Conservation (phyloP, 2,113 vertebrate genomes). For the Beaufortia kweichowensis region DNA sequence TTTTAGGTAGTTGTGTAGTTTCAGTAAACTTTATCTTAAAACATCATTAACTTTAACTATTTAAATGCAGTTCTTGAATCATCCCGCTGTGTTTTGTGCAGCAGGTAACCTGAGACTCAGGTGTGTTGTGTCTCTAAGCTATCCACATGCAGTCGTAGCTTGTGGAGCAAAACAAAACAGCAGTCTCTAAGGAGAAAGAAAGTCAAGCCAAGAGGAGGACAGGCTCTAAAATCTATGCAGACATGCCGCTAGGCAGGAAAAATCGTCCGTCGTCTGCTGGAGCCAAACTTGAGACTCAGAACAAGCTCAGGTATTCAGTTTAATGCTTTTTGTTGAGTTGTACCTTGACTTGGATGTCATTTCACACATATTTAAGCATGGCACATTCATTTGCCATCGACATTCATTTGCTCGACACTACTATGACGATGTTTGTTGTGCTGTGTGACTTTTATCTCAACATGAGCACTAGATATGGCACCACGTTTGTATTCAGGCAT, state of each 20-base stretch:
- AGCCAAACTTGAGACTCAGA: constrained; percentile 72
- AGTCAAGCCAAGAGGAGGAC: background rate
- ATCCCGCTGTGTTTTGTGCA: constrained; percentile 55
- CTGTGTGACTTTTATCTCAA: constrained; percentile 27
- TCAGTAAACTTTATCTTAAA: background rate
- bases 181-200: background rate
- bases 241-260: constrained; percentile 64
- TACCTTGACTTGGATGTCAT: background rate
- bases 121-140: constrained; percentile 39
- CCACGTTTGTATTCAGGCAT: constrained; percentile 13
- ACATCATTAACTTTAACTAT: background rate
- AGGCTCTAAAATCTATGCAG: constrained; percentile 25
- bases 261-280: constrained; percentile 69
- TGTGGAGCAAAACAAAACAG: constrained; percentile 34
- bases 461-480: background rate
- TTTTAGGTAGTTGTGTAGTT: no score
- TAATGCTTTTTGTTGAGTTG: background rate
- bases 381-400: no score
- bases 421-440: background rate
- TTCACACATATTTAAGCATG: background rate
- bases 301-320: constrained; percentile 70
- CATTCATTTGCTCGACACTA: constrained; percentile 4
- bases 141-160: constrained; percentile 31
- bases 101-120: constrained; percentile 63
- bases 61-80: constrained; percentile 9